phyloP scores from a whole-genome alignment of 1,140 invertebrate genomes.

The Lasaia peninsularis region DNA sequence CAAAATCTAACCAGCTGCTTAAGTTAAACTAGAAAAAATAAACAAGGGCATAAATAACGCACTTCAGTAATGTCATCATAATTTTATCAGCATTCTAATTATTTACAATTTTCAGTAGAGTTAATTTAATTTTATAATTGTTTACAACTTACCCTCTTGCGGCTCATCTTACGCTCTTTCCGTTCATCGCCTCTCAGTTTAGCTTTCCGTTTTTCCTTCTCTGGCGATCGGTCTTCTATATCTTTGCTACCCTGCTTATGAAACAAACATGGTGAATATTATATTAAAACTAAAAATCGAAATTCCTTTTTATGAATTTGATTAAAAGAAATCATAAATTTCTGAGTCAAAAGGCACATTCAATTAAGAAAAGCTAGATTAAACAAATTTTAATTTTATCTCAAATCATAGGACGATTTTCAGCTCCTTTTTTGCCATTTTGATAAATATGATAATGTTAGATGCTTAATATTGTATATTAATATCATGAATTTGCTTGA shows the following conservation, averaged over 20 bases:
- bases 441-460: too few species aligned
- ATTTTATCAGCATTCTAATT: background rate
- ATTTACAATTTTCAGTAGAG: too few species aligned
- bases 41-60: too few species aligned
- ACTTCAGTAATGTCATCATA: background rate
- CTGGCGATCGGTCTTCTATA: constrained; percentile 77
- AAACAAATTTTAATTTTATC: background rate
- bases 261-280: constrained; percentile 32
- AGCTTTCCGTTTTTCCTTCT: constrained; percentile 84
- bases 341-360: constrained; percentile 44
- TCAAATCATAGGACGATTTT: background rate
- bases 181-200: constrained; percentile 84
- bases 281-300: background rate
- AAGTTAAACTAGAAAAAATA: too few species aligned
- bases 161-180: constrained; percentile 85
- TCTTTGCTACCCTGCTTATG: constrained; percentile 76
- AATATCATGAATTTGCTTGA: too few species aligned
- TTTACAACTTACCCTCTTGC: constrained; percentile 81
- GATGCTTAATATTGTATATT: too few species aligned
- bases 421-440: background rate
- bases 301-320: constrained; percentile 1
- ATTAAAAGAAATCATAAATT: constrained; percentile 8
- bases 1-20: too few species aligned
- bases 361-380: constrained; percentile 36
- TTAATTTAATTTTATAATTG: too few species aligned